A percentile compares a stretch with the other conserved stretches of the same genome.
Conservation (phyloP, 1,140 invertebrate species). For the Drosophila nebulosa region DNA sequence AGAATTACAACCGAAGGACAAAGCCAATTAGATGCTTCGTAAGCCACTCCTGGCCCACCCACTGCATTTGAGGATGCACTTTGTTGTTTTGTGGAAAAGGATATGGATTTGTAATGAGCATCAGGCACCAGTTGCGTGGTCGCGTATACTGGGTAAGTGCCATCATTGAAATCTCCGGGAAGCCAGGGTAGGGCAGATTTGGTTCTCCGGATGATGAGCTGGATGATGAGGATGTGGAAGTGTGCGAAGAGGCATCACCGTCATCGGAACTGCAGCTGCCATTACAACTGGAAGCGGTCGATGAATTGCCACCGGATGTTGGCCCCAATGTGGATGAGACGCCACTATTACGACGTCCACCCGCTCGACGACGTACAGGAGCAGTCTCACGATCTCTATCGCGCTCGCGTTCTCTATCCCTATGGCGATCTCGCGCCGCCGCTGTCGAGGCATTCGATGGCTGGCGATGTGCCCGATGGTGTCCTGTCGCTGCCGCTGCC, state of each 20-base stretch:
- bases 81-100: slow-evolving; percentile 86
- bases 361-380: slow-evolving; percentile 34
- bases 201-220: slow-evolving; percentile 83
- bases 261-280: slow-evolving; percentile 82
- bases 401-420: neutral
- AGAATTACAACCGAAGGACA: slow-evolving; percentile 42
- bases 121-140: slow-evolving; percentile 94
- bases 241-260: slow-evolving; percentile 82
- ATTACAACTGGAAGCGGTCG: slow-evolving; percentile 65
- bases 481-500: neutral
- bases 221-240: slow-evolving; percentile 71
- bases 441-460: slow-evolving; percentile 35
- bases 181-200: slow-evolving; percentile 93
- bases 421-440: slow-evolving; percentile 4
- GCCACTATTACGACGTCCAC: slow-evolving; percentile 49
- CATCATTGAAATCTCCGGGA: slow-evolving; percentile 89
- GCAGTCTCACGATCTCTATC: neutral
- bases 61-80: neutral
- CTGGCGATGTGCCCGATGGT: slow-evolving; percentile 28
- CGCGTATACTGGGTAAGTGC: slow-evolving; percentile 93
- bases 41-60: neutral
- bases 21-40: slow-evolving; percentile 33
- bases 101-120: slow-evolving; percentile 99
- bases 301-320: slow-evolving; percentile 49
- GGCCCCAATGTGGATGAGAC: slow-evolving; percentile 36